Conservation (phyloP, 1,140 invertebrate genomes). For the Calephelis virginiensis region DNA sequence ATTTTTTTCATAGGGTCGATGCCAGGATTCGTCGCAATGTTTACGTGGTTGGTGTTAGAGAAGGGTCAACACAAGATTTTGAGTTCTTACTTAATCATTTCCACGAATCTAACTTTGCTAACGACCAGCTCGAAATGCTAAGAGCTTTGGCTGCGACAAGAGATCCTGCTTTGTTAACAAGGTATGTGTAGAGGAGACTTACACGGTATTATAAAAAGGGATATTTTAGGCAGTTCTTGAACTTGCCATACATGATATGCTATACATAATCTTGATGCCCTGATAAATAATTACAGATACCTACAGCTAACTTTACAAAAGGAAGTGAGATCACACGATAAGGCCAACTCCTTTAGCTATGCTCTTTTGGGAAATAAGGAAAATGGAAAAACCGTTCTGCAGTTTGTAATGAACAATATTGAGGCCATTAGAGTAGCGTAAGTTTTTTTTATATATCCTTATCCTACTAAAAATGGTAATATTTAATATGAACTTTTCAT, state of each 20-base stretch:
- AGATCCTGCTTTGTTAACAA: conserved; percentile 39
- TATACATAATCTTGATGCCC: too few species aligned
- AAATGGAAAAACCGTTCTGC: conserved; percentile 45
- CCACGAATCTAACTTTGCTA: conserved; percentile 70
- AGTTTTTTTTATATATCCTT: conserved; percentile 31
- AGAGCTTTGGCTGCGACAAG: conserved; percentile 79
- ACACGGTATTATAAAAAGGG: too few species aligned
- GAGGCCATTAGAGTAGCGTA: conserved; percentile 56
- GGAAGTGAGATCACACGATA: conserved; percentile 61
- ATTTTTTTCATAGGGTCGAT: conserved; percentile 47
- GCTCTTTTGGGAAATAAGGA: conserved; percentile 56
- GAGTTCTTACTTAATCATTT: conserved; percentile 77
- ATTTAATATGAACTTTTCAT: too few species aligned
- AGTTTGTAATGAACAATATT: conserved; percentile 61
- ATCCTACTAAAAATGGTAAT: too few species aligned
- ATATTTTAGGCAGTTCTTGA: too few species aligned
- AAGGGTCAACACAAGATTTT: conserved; percentile 78
- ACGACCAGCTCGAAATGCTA: conserved; percentile 80
- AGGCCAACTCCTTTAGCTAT: conserved; percentile 60
- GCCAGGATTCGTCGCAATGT: conserved; percentile 61
- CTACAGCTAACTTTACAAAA: conserved; percentile 53
- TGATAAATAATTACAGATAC: conserved; percentile 45
- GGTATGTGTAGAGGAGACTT: conserved; percentile 30
- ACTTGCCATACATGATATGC: too few species aligned
- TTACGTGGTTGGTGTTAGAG: conserved; percentile 79